Conservation (phyloP, 2,888 invertebrate species). For the Archaeoteleia sp. region DNA sequence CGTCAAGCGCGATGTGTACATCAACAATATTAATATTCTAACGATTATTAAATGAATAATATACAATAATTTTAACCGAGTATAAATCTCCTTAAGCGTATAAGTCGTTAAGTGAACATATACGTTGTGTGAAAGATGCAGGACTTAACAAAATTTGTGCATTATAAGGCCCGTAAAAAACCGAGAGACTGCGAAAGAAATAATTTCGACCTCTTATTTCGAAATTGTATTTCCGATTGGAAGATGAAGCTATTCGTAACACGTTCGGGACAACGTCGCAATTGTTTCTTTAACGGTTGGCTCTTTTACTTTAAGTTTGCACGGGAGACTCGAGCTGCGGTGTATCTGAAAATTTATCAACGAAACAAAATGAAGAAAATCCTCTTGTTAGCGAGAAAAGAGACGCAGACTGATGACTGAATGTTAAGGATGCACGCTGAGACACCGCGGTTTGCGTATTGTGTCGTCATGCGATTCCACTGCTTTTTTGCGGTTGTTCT, state of each 20-base stretch:
- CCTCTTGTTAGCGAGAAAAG: constrained; percentile 41
- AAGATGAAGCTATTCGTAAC: too few relatives aligned
- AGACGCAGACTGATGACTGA: constrained; percentile 48
- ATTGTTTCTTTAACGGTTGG: not conserved
- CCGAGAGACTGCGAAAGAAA: too few relatives aligned
- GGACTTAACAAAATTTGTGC: constrained; percentile 36
- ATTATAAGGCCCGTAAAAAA: too few relatives aligned
- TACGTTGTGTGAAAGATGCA: constrained; percentile 32
- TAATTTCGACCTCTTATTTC: too few relatives aligned
- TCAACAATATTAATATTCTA: constrained; percentile 70
- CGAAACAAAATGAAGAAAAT: constrained; percentile 11
- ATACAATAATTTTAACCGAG: constrained; percentile 70
- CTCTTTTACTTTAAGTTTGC: constrained; percentile 22
- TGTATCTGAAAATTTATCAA: constrained; percentile 25
- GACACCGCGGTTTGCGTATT: constrained; percentile 4
- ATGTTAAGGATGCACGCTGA: constrained; percentile 17
- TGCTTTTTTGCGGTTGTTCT: constrained; percentile 28
- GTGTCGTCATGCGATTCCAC: constrained; percentile 16
- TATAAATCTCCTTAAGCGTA: constrained; percentile 62
- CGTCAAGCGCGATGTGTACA: constrained; percentile 61
- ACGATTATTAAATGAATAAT: constrained; percentile 69
- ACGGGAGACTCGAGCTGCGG: constrained; percentile 18
- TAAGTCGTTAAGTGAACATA: constrained; percentile 58
- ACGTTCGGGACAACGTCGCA: too few relatives aligned
- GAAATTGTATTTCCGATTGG: too few relatives aligned